These are phyloP conservation scores for Diplodus puntazzo DNA, from an alignment of 2,797 vertebrate genomes.

Conservation along the genomic window DNA sequence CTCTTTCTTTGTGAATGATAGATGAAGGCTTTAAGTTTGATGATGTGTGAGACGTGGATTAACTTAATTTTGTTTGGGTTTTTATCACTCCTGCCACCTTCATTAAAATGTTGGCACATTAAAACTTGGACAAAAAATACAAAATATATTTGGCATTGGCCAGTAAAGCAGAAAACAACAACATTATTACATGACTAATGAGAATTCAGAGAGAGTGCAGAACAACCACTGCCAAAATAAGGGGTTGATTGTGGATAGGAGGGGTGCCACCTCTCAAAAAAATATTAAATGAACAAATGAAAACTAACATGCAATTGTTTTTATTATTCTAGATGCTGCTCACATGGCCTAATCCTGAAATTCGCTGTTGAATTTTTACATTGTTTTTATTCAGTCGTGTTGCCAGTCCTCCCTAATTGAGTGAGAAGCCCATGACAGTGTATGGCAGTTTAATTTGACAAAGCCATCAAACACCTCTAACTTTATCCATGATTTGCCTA, in stretches of 20 bases:
- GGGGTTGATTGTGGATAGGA: background rate
- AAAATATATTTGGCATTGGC: too few species aligned
- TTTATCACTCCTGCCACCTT: too few species aligned
- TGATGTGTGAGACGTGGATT: background rate
- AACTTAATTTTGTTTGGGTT: too few species aligned
- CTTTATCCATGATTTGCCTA: rapidly evolving
- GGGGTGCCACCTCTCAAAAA: background rate
- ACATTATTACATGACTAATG: too few species aligned
- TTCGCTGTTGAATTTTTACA: background rate
- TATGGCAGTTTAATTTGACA: background rate
- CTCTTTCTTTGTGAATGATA: background rate
- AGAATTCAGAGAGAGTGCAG: background rate
- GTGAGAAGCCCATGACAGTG: too few species aligned
- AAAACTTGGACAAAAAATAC: background rate
- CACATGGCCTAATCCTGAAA: background rate
- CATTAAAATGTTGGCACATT: background rate
- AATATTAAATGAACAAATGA: background rate
- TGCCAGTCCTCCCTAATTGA: background rate
- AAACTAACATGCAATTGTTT: background rate
- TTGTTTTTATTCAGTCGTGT: background rate
- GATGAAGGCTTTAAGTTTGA: background rate
- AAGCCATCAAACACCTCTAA: background rate
- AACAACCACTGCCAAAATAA: background rate
- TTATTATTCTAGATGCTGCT: too few species aligned
- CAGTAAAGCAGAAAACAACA: background rate